Evolutionary conservation across 2,888 invertebrate species (phyloP), one percentile per base, ranked within the genome.

Genomic region (Panzeria rudis): DNA sequence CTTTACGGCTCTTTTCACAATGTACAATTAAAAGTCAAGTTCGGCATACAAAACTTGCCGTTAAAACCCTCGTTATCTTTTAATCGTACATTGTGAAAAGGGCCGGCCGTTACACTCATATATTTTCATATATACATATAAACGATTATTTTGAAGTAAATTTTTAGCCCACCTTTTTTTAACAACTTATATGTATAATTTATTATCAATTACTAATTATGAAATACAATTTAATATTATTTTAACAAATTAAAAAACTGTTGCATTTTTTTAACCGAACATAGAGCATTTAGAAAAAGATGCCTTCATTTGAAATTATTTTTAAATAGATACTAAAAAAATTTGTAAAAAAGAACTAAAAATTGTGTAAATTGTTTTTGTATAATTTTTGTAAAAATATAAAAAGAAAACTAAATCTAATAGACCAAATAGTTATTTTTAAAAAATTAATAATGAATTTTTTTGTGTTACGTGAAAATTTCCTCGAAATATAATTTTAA

Each of bases 321-420:
- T 54, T 41, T 32, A 35, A 41, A 64, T 50, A 25, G 52, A 25
- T 61, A 73, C 54, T 38, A 56, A 41, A 54, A 38, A 50, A 54
- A 76, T 47, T 78, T 77, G 71, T 29, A 82, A 83, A 83, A 54
- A 44, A 9, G 6, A 13, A 38, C 38, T 50, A 38, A 66, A 78
- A 72, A 69, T 79, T 75, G 29, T 84, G 76, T 84, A 81, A 52
- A 84, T 81, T 84, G 20, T 84, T 54, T 81, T 72, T 82, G 77
- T 82, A 82, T 79, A 71, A 75, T 85, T 85, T 82, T 20, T 85
- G 77, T 85, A 84, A 73, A 84, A 79, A 83, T 13, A 61, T 72
- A 38, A 64, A 61, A 32, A 54, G 13, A 50, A 56, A 54, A 47
- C 44, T 62, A 62, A 77, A 77, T 50, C 62, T 61, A 80, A 84